Evolutionary conservation across 2,888 invertebrate species (phyloP).

Genomic region (Xylota sylvarum): DNA sequence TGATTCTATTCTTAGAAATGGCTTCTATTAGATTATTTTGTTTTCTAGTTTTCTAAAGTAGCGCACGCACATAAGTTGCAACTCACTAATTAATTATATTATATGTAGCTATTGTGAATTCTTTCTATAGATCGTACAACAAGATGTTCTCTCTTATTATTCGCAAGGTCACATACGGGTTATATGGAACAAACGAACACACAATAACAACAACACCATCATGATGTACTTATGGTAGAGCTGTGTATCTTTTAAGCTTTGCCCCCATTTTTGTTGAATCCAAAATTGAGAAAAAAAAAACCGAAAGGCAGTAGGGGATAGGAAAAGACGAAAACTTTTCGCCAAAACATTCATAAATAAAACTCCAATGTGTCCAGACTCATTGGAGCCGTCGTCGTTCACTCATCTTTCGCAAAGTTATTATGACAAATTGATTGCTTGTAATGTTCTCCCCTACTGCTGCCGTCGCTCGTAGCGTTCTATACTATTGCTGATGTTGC

Average conservation of each 20-base stretch:
- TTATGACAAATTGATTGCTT: conserved; percentile 81
- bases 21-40: conserved; percentile 30
- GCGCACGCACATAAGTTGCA: conserved; percentile 27
- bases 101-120: too few relatives aligned
- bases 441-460: conserved; percentile 75
- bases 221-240: too few relatives aligned
- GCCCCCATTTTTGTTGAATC: conserved; percentile 48
- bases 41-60: conserved; percentile 30
- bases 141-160: neutral
- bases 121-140: neutral
- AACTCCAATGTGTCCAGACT: conserved; percentile 76
- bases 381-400: conserved; percentile 76
- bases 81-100: conserved; percentile 61
- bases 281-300: conserved; percentile 1
- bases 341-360: conserved; percentile 71
- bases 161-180: conserved; percentile 58
- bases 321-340: conserved; percentile 47
- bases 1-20: conserved; percentile 39
- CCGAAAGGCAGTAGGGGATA: neutral
- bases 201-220: neutral
- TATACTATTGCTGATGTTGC: conserved; percentile 38
- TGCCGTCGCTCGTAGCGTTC: neutral
- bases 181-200: conserved; percentile 45
- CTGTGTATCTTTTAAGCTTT: conserved; percentile 43
- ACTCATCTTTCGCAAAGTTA: conserved; percentile 77